A percentile compares a stretch with the other conserved stretches of the same genome.
phyloP scores from a whole-genome alignment of 2,888 invertebrate genomes.

The Drosophila formosana region DNA sequence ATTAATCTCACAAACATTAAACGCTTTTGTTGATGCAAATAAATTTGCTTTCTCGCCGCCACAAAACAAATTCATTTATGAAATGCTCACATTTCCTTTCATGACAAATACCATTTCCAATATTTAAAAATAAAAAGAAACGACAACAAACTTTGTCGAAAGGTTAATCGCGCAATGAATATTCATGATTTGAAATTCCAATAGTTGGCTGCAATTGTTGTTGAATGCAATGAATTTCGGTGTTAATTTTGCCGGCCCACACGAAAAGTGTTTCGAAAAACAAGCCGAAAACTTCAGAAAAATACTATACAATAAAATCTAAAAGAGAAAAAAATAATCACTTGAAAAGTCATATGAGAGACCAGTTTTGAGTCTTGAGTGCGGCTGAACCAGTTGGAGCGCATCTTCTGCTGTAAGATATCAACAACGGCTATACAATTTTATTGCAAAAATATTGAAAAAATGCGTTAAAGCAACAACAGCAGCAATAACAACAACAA shows the following conservation, averaged over 20 bases:
- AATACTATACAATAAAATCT: background rate
- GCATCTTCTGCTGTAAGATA: slow-evolving; percentile 71
- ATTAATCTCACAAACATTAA: slow-evolving; percentile 58
- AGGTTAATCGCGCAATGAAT: slow-evolving; percentile 36
- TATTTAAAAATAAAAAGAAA: background rate
- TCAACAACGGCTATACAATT: slow-evolving; percentile 52
- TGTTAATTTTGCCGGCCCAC: slow-evolving; percentile 47
- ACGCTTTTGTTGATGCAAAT: slow-evolving; percentile 48
- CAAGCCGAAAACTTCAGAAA: slow-evolving; percentile 39
- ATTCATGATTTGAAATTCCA: slow-evolving; percentile 29
- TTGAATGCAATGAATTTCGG: slow-evolving; percentile 27
- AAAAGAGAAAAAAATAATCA: slow-evolving; percentile 25
- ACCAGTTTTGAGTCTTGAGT: slow-evolving; percentile 61
- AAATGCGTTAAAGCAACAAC: slow-evolving; percentile 72
- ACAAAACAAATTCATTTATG: slow-evolving; percentile 31
- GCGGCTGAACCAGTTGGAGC: slow-evolving; percentile 73
- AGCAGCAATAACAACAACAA: slow-evolving; percentile 22
- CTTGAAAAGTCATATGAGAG: slow-evolving; percentile 52
- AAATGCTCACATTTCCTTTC: slow-evolving; percentile 2
- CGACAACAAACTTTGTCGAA: slow-evolving; percentile 9
- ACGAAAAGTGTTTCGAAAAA: slow-evolving; percentile 53
- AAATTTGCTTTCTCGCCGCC: slow-evolving; percentile 22
- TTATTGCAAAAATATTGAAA: slow-evolving; percentile 80
- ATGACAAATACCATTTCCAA: background rate
- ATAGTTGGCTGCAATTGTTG: slow-evolving; percentile 52